Evolutionary conservation across 2,113 vertebrate genomes (phyloP).

Genomic region (Clarias batrachus): DNA sequence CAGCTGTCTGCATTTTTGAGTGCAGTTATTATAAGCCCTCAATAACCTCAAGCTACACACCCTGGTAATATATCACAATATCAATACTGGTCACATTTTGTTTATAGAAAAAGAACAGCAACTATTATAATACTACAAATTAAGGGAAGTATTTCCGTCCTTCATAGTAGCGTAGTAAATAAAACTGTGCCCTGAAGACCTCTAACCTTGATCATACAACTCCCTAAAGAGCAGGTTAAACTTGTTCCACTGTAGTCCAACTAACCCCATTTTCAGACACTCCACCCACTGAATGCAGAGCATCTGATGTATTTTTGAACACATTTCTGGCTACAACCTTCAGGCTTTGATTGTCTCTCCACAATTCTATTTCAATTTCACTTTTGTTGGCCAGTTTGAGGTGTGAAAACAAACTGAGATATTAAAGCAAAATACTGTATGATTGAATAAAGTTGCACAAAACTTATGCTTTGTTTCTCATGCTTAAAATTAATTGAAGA

Average conservation of each 20-base stretch:
- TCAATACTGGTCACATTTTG: background rate
- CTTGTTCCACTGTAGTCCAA: background rate
- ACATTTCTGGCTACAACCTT: background rate
- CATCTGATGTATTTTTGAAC: background rate
- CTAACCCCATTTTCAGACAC: background rate
- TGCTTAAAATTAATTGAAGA: background rate
- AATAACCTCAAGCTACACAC: background rate
- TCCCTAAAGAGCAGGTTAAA: background rate
- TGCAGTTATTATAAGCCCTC: conserved; percentile 19
- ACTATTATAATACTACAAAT: background rate
- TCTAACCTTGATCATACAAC: background rate
- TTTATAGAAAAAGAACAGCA: background rate
- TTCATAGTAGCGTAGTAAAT: background rate
- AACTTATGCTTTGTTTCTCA: background rate
- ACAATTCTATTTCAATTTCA: background rate
- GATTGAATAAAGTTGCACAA: background rate
- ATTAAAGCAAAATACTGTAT: background rate
- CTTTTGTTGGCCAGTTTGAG: background rate
- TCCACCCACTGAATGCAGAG: background rate
- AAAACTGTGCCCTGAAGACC: background rate
- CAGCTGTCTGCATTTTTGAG: conserved; percentile 29
- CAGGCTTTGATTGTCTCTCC: background rate
- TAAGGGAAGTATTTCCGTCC: background rate
- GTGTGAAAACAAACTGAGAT: background rate
- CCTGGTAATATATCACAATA: background rate